These are phyloP conservation scores for Macrobrachium rosenbergii DNA, from an alignment of 1,140 invertebrate species.

Conservation along the genomic window DNA sequence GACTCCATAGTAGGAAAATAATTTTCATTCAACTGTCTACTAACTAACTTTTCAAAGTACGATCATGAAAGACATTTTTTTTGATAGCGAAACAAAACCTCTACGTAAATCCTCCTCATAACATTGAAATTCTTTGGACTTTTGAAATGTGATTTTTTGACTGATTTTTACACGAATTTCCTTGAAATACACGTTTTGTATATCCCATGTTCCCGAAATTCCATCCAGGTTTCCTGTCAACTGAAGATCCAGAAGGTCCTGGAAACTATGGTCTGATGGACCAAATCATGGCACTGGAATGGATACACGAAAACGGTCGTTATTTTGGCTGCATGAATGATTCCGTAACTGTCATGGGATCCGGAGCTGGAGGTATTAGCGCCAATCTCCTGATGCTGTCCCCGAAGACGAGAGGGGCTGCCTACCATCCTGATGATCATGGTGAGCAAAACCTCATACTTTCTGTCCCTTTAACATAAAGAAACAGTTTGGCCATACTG, in stretches of 20 bases:
- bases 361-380: conserved; percentile 74
- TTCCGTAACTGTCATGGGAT: conserved; percentile 72
- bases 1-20: too few species aligned
- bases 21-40: too few species aligned
- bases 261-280: conserved; percentile 80
- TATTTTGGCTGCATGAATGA: conserved; percentile 74
- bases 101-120: too few species aligned
- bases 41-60: too few species aligned
- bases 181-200: too few species aligned
- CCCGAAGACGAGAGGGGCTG: conserved; percentile 62
- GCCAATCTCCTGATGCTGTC: conserved; percentile 70
- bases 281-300: conserved; percentile 75
- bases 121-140: too few species aligned
- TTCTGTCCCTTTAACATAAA: background rate
- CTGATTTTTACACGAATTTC: too few species aligned
- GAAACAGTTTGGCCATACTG: too few species aligned
- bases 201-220: too few species aligned
- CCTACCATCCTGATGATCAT: conserved; percentile 38
- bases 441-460: conserved; percentile 24
- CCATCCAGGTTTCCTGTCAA: conserved; percentile 73
- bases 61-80: too few species aligned
- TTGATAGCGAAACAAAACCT: too few species aligned
- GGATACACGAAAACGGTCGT: conserved; percentile 75
- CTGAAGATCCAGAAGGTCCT: conserved; percentile 73
- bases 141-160: too few species aligned